A percentile compares a stretch with the other conserved stretches of the same genome.
Evolutionary conservation across 1,140 invertebrate species (phyloP).

Genomic region (Cotesia glomerata): DNA sequence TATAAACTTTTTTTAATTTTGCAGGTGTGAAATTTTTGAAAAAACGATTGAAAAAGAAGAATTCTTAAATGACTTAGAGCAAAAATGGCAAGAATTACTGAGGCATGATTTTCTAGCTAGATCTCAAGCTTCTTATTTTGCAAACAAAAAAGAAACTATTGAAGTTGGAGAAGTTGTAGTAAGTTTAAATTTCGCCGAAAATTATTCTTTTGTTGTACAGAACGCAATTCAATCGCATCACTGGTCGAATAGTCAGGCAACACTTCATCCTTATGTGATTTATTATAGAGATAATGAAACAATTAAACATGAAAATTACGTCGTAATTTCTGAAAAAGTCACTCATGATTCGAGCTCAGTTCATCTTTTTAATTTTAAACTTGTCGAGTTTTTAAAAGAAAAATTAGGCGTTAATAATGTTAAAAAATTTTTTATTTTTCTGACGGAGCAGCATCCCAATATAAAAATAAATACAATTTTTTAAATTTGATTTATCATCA

Average conservation of each 20-base stretch:
- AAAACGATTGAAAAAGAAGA: neutral
- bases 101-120: neutral
- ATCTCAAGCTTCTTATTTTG: neutral
- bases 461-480: conserved; percentile 8
- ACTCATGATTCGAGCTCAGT: neutral
- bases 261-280: neutral
- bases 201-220: neutral
- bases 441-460: neutral
- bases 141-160: neutral
- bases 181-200: neutral
- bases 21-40: neutral
- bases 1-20: neutral
- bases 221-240: neutral
- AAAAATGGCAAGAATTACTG: neutral
- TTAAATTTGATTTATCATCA: neutral
- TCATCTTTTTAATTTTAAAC: neutral
- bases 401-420: neutral
- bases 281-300: neutral
- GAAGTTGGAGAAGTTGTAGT: neutral
- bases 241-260: conserved; percentile 6
- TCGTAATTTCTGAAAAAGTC: neutral
- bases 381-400: neutral
- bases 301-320: neutral
- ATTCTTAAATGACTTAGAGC: neutral
- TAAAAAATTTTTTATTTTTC: conserved; percentile 4